A percentile compares a stretch with the other conserved stretches of the same genome.
These are phyloP conservation scores for Chouioia cunea DNA, from an alignment of 2,888 invertebrate species.

Conservation along the genomic window DNA sequence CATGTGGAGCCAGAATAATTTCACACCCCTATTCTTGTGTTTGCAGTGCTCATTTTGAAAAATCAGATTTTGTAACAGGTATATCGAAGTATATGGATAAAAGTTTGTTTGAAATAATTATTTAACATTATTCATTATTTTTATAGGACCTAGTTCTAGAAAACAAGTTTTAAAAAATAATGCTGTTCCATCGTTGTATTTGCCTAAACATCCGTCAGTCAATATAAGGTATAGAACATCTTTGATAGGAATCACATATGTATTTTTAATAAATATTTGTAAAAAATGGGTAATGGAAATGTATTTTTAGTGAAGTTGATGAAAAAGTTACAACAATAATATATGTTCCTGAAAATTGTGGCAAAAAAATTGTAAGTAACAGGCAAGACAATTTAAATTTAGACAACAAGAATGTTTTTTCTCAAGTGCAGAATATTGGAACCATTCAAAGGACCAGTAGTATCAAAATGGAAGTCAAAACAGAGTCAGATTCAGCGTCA, in stretches of 20 bases:
- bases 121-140: background rate
- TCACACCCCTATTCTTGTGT: background rate
- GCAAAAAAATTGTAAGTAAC: background rate
- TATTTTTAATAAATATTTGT: background rate
- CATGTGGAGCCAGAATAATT: constrained; percentile 10
- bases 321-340: constrained; percentile 25
- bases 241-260: background rate
- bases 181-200: constrained; percentile 32
- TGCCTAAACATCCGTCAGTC: background rate
- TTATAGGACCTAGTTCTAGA: constrained; percentile 14
- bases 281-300: background rate
- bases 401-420: background rate
- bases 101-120: background rate
- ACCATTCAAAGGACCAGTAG: background rate
- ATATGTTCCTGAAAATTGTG: constrained; percentile 19
- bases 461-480: background rate
- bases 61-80: constrained; percentile 31
- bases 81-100: constrained; percentile 1
- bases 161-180: constrained; percentile 9
- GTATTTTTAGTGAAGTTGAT: background rate
- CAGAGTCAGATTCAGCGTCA: background rate
- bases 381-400: no score
- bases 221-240: background rate
- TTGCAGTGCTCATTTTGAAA: constrained; percentile 30
- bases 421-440: background rate